Evolutionary conservation across 2,113 vertebrate species (phyloP).

Genomic region (Python bivittatus): DNA sequence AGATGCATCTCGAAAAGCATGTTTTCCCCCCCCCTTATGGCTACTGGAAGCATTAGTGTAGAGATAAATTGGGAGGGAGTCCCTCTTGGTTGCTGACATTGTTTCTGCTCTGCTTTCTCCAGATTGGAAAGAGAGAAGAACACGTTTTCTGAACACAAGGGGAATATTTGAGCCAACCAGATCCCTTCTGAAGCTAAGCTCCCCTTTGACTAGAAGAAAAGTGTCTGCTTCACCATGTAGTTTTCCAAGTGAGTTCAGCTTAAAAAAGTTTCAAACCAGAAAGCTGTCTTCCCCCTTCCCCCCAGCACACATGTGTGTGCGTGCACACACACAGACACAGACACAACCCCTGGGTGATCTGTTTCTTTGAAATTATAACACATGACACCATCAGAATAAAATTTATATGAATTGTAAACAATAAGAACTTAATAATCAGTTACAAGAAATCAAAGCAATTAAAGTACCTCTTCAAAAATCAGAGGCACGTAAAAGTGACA

Average conservation of each 20-base stretch:
- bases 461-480: neutral
- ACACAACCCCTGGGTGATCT: neutral
- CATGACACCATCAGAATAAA: neutral
- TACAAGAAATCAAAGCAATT: conserved; percentile 1
- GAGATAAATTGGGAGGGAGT: too few relatives aligned
- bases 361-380: neutral
- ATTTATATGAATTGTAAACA: neutral
- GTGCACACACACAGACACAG: too few relatives aligned
- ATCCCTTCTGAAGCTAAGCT: neutral
- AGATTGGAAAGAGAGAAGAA: too few relatives aligned
- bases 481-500: neutral
- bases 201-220: neutral
- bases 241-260: too few relatives aligned
- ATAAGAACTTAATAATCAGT: neutral
- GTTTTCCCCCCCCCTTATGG: too few relatives aligned
- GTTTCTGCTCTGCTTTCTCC: too few relatives aligned
- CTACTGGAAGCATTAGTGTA: too few relatives aligned
- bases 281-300: too few relatives aligned
- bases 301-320: too few relatives aligned
- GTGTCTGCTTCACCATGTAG: neutral
- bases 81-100: too few relatives aligned
- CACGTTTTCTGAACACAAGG: neutral
- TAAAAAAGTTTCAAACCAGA: too few relatives aligned
- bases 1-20: too few relatives aligned
- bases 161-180: neutral